Base-by-base conservation (phyloP, 1,140 invertebrate species). In the Nomia melanderi region DNA sequence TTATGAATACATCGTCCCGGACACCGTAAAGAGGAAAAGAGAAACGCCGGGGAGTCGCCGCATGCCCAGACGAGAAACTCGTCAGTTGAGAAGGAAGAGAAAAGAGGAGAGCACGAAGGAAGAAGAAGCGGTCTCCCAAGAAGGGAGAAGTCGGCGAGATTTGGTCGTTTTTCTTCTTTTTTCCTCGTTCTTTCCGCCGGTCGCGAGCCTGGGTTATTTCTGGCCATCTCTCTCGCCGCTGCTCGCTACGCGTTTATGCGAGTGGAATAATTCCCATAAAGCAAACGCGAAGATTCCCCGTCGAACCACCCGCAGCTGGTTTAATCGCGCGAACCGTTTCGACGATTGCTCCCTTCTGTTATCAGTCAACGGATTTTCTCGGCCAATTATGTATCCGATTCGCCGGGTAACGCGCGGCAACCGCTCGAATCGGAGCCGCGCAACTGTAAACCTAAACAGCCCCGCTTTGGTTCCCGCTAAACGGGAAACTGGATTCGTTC, bases 181-280 rank as follows among this genome's bases (percentile, higher is more conserved):
- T 59, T 62, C 39, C 66, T 69, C 60, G 31, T 54, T 71, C 62
- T 81, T 74, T 73, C 65, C 62, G 27, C 20, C 66, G 57, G 47
- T 66, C 59, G 63, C 80, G 63, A 84, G 72, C 57, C 75, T 54
- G 23, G 67, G 81, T 66, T 83, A 83, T 83, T 83, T 82, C 76
- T 83, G 80, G 80, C 69, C 54, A 14, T 62, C 44, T 33, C 59
- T 57, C 50, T n/a, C n/a, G 17, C 2, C 39, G 60, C 63, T 70
- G 25, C n/a, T 4, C 50, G 20, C 25, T 23, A 54, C 64, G 62
- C 50, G 70, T 67, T 72, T 67, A 60, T 60, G 76, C 70, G 36
- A 47, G 44, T 50, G 36, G 25, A 54, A 62, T 63, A 36, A 82
- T 78, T 29, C 75, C 39, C 64, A 27, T 14, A 29, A 62, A 78